phyloP scores from a whole-genome alignment of 2,797 vertebrate genomes.

The Sparus aurata region DNA sequence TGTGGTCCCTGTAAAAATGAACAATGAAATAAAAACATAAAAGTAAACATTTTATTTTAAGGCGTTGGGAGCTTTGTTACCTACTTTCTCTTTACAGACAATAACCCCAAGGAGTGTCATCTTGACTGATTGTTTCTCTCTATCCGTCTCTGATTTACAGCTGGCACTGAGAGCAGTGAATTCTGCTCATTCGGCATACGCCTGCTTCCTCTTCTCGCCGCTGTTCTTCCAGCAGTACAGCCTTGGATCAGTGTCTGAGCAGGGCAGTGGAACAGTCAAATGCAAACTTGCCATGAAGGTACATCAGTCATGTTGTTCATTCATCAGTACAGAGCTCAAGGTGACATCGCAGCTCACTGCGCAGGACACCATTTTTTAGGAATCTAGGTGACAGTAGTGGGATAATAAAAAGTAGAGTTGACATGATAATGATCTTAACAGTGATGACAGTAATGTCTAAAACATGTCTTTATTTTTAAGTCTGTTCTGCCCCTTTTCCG shows the following conservation, averaged over 20 bases:
- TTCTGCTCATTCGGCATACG: constrained; percentile 91
- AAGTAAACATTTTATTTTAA: not conserved
- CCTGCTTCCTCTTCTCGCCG: constrained; percentile 91
- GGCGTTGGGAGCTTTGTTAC: not conserved
- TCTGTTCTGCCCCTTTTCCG: constrained; percentile 92
- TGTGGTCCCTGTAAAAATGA: too few relatives aligned
- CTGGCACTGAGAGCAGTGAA: constrained; percentile 93
- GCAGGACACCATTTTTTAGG: not conserved
- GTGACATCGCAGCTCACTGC: not conserved
- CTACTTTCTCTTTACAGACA: not conserved
- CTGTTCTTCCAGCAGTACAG: constrained; percentile 93
- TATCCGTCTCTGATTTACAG: constrained; percentile 73
- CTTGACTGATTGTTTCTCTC: not conserved
- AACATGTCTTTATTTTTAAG: constrained; percentile 73
- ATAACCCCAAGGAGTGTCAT: not conserved
- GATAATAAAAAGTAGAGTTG: not conserved
- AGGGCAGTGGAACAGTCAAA: constrained; percentile 69
- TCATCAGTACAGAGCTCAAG: not conserved
- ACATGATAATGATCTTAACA: not conserved
- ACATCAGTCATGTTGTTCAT: not conserved
- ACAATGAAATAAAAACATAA: too few relatives aligned
- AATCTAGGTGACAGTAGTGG: too few relatives aligned
- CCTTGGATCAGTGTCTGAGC: constrained; percentile 63
- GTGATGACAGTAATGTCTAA: not conserved
- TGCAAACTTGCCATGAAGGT: constrained; percentile 94